Percentiles rank a stretch among this genome's conserved stretches.
These are phyloP conservation scores for Rhipidura dahli DNA, from an alignment of 2,113 vertebrate species.

Conservation along the genomic window DNA sequence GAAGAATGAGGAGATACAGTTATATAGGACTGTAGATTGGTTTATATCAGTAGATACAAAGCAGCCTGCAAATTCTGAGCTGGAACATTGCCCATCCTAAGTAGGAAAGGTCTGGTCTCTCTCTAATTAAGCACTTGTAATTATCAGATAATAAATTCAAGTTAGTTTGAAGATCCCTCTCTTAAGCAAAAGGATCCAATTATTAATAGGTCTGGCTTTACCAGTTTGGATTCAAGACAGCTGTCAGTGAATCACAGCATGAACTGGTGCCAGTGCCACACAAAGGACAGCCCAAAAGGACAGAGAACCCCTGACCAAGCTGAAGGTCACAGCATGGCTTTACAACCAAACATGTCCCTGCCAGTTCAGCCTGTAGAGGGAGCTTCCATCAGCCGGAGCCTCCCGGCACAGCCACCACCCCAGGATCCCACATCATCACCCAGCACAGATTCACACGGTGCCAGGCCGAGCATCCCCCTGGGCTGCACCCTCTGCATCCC, in stretches of 20 bases:
- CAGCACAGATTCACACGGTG: not conserved
- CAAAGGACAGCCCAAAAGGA: not conserved
- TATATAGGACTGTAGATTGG: not conserved
- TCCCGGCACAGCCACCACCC: rapidly evolving
- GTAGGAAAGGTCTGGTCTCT: not conserved
- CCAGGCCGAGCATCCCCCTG: not conserved
- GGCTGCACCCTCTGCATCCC: not conserved
- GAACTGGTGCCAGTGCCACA: not conserved
- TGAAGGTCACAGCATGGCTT: not conserved
- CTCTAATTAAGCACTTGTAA: not conserved
- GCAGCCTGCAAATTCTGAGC: not conserved
- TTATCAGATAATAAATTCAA: not conserved
- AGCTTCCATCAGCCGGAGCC: not conserved
- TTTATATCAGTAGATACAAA: not conserved
- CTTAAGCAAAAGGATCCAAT: not conserved
- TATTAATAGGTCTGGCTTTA: not conserved
- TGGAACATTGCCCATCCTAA: not conserved
- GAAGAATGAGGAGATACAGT: not conserved
- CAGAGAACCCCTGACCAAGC: not conserved
- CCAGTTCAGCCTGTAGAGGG: not conserved
- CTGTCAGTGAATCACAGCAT: not conserved
- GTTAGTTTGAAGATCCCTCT: not conserved
- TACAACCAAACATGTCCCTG: not conserved
- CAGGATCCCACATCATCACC: not conserved
- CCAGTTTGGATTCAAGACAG: not conserved